Base-by-base conservation (phyloP, 2,113 vertebrate species). In the Tenebrosternarchus preto region DNA sequence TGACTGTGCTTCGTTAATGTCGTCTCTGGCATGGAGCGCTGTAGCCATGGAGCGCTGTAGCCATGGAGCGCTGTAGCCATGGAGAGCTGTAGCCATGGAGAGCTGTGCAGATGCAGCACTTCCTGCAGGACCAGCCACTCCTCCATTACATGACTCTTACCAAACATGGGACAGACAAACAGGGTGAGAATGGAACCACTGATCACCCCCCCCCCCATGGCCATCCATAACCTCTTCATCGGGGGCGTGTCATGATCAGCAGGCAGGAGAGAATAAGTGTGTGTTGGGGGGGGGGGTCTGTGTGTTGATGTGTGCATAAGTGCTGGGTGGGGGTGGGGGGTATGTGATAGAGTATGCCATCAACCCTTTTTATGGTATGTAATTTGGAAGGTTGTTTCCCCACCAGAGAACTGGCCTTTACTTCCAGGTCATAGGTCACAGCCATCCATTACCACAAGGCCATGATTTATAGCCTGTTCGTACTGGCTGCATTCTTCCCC, bases 1-100 rank as follows among this genome's bases (percentile, higher is more conserved):
- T 98, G 95, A 95, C 94, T 92, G 94, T 92, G 93, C 94, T 92
- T 90, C 95, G 94, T 94, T 96, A 96, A 96, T 95, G 94, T 92
- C 90, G 90, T 95, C 92, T 91, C 92, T 89, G 82, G 89, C 36
- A 90, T 85, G 91, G 98, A 95, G 98, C 94, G 95, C 92, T 93
- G 92, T 88, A 91, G 89, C 93, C 91, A 92, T 90, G 90, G 94
- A 96, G 95, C n/a, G 33, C 33, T 6, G 33, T 2, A 93, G 93
- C 93, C 90, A 83, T 91, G 92, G 92, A 91, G 91, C n/a, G n/a
- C n/a, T n/a, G 93, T 93, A 93, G 93, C 93, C 90, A 83, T 91
- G 92, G 92, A 91, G 91, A n/a, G 33, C 33, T 6, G 33, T 2
- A 93, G 93, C 93, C 90, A 83, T 91, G 92, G 92, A 91, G 91